Evolutionary conservation across 2,888 invertebrate species (phyloP).

Genomic region (Cosmia pyralina): DNA sequence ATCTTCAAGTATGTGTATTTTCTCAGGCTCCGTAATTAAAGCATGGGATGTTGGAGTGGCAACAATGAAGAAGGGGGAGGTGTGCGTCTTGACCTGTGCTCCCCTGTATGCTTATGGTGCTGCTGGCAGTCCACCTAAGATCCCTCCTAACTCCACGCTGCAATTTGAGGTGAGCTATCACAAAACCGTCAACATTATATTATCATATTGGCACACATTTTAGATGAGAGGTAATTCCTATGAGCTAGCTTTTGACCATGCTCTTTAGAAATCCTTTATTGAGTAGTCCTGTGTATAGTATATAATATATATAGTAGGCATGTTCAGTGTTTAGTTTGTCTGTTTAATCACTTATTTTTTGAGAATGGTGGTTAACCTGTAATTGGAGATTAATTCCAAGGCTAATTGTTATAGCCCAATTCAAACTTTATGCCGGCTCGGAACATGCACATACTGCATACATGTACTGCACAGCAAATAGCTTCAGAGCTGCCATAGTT

Average conservation of each 20-base stretch:
- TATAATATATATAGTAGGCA: too few relatives aligned
- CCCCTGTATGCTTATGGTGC: conserved; percentile 97
- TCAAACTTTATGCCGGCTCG: too few relatives aligned
- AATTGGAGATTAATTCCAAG: too few relatives aligned
- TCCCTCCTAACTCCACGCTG: conserved; percentile 96
- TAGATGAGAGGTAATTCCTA: too few relatives aligned
- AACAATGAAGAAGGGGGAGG: conserved; percentile 97
- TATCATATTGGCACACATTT: too few relatives aligned
- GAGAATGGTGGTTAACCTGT: too few relatives aligned
- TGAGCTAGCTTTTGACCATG: background rate
- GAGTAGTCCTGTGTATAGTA: background rate
- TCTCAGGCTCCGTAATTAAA: conserved; percentile 94
- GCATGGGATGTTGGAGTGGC: conserved; percentile 98
- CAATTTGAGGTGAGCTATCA: conserved; percentile 94
- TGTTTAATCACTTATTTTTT: too few relatives aligned
- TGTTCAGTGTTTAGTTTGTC: background rate
- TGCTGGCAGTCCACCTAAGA: conserved; percentile 95
- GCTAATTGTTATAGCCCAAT: too few relatives aligned
- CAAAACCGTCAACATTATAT: too few relatives aligned
- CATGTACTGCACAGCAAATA: too few relatives aligned
- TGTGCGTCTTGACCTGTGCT: conserved; percentile 95
- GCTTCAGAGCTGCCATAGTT: too few relatives aligned
- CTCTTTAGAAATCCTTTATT: background rate
- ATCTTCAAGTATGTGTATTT: background rate
- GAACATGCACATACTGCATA: too few relatives aligned